Base-by-base conservation (phyloP, 2,888 invertebrate species). In the Drosophila macrothrix region DNA sequence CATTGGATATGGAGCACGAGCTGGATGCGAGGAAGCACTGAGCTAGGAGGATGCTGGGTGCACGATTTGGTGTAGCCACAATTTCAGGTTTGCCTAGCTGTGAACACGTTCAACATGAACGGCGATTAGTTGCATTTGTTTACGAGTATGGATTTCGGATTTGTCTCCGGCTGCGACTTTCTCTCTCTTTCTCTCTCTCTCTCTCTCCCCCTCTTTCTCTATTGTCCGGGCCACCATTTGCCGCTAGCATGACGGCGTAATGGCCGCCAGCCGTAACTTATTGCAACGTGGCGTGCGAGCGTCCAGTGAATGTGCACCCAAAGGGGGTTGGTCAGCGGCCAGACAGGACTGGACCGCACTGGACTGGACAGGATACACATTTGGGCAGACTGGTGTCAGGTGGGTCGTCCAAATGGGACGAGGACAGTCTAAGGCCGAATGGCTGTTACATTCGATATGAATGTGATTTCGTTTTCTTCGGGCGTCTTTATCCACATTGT, bases 121-220 rank as follows among this genome's bases (percentile, higher is more conserved):
- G 84, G 85, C 88, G 91, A 92, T 92, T 92, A 92, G 90, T 89
- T 92, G 91, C 91, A 92, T 91, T 92, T 92, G 92, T 92, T 92
- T 92, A 92, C 80, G 92, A 91, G 90, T 89, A 88, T 85, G 90
- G 91, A 92, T 91, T 92, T 89, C 71, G 90, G 90, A 88, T 88
- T 88, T 88, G 88, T 90, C 83, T 83, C 84, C 80, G 79, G 76
- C 81, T 82, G 78, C 75, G 87, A 67, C 76, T 39, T 22, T 33
- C 76, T 29, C 52, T 12, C 31, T 9, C 31, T 31, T n/a, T 22
- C 39, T 33, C 76, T 33, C 31, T 3, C 19, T 10, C 22, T 9
- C n/a, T 7, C 14, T 33, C 10, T 25, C 3, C 3, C 25, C 3
- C 25, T 14, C 6, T 22, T 28, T 12, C 4, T n/a, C n/a, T 28